A percentile compares a stretch with the other conserved stretches of the same genome.
Conservation (phyloP, 2,888 invertebrate species). For the Cataglyphis cursor region DNA sequence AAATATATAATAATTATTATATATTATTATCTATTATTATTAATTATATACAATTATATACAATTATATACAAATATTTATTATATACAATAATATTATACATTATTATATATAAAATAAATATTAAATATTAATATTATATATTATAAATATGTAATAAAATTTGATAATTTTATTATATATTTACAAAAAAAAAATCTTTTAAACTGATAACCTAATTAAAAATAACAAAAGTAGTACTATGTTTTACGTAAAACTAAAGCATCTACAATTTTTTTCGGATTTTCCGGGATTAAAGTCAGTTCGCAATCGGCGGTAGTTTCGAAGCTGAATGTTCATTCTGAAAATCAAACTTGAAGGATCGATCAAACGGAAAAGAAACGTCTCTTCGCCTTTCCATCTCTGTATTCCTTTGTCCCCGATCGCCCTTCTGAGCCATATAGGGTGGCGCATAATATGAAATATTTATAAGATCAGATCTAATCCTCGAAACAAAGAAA, state of each 20-base stretch:
- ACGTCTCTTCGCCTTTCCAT: conserved; percentile 7
- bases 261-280: conserved; percentile 28
- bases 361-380: conserved; percentile 53
- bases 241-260: conserved; percentile 13
- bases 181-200: not conserved
- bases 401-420: conserved; percentile 36
- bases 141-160: not conserved
- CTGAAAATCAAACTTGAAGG: conserved; percentile 44
- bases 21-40: no score
- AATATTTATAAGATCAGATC: not conserved
- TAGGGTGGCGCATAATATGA: conserved; percentile 12
- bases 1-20: no score
- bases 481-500: not conserved
- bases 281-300: conserved; percentile 40
- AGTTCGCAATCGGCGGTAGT: conserved; percentile 18
- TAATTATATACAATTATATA: no score
- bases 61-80: no score
- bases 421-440: not conserved
- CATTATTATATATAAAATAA: no score
- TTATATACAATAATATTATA: no score
- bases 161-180: not conserved
- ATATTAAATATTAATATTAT: no score
- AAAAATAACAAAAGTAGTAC: not conserved
- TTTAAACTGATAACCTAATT: not conserved
- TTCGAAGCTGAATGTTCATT: conserved; percentile 25